A percentile compares a stretch with the other conserved stretches of the same genome.
These are phyloP conservation scores for Gila robusta DNA, from an alignment of 2,797 vertebrate genomes.

Conservation along the genomic window DNA sequence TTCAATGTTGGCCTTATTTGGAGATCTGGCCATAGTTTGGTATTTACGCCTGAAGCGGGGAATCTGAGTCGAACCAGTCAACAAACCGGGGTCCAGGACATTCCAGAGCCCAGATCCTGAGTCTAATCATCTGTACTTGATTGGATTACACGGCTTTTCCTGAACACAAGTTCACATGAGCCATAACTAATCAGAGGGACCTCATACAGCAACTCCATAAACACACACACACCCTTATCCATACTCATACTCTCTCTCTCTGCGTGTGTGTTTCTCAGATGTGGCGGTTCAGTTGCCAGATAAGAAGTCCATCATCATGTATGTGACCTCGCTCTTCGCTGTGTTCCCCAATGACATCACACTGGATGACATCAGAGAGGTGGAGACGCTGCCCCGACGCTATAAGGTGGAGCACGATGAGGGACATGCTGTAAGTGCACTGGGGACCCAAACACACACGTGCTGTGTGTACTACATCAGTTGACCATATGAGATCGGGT, in stretches of 20 bases:
- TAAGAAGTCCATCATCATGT: slow-evolving; percentile 99
- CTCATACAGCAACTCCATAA: slow-evolving; percentile 15
- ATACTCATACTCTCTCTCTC: neutral
- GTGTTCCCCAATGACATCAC: slow-evolving; percentile 96
- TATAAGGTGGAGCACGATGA: slow-evolving; percentile 87
- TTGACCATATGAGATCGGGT: neutral
- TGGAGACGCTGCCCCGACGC: slow-evolving; percentile 93
- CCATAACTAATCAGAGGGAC: slow-evolving; percentile 43
- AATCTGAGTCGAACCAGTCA: slow-evolving; percentile 27
- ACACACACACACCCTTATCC: neutral
- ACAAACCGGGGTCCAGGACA: slow-evolving; percentile 11
- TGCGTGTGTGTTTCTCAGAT: slow-evolving; percentile 75
- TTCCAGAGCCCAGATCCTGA: slow-evolving; percentile 29
- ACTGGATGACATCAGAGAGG: slow-evolving; percentile 94
- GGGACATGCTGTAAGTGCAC: slow-evolving; percentile 70
- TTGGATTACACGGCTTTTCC: slow-evolving; percentile 37
- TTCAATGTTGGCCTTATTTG: neutral
- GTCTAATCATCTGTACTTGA: slow-evolving; percentile 42
- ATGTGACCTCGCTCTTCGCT: slow-evolving; percentile 96
- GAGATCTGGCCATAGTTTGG: neutral
- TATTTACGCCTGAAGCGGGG: neutral
- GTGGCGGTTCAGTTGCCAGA: slow-evolving; percentile 95
- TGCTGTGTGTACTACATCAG: neutral
- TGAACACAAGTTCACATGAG: slow-evolving; percentile 47
- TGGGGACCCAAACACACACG: slow-evolving; percentile 69